Conservation (phyloP, 1,140 invertebrate genomes). For the Dinoponera quadriceps region DNA sequence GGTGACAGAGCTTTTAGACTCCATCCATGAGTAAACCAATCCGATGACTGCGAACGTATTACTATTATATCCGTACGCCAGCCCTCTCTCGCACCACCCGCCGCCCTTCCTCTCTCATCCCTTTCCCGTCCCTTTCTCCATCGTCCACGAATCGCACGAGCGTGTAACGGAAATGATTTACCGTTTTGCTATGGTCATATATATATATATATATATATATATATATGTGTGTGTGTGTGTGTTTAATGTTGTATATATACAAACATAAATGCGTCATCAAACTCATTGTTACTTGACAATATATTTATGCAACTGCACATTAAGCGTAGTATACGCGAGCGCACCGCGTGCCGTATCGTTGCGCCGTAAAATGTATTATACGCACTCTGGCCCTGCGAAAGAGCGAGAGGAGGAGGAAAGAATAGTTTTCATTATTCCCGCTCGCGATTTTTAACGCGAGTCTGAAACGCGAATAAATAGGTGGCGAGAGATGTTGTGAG, state of each 20-base stretch:
- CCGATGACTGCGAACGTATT: conserved; percentile 66
- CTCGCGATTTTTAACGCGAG: too few relatives aligned
- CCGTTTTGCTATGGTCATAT: not conserved
- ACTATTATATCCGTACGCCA: conserved; percentile 39
- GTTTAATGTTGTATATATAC: not conserved
- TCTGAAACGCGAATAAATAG: too few relatives aligned
- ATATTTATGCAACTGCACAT: not conserved
- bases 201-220: not conserved
- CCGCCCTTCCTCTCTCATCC: not conserved
- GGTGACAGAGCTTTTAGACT: conserved; percentile 69
- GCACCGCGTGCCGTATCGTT: not conserved
- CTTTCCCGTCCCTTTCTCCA: not conserved
- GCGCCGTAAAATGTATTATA: not conserved
- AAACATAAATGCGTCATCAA: too few relatives aligned
- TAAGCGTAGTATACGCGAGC: not conserved
- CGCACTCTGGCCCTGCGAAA: too few relatives aligned
- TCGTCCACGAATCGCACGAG: conserved; percentile 8
- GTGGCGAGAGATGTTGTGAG: too few relatives aligned
- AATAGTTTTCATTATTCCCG: too few relatives aligned
- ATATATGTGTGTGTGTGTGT: not conserved
- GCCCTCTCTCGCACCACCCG: not conserved
- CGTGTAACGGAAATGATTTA: conserved; percentile 55
- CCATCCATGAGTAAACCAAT: conserved; percentile 66
- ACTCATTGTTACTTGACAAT: too few relatives aligned
- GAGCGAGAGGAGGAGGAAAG: too few relatives aligned